These are phyloP conservation scores for Istiophorus platypterus DNA, from an alignment of 2,113 vertebrate genomes.

Conservation along the genomic window DNA sequence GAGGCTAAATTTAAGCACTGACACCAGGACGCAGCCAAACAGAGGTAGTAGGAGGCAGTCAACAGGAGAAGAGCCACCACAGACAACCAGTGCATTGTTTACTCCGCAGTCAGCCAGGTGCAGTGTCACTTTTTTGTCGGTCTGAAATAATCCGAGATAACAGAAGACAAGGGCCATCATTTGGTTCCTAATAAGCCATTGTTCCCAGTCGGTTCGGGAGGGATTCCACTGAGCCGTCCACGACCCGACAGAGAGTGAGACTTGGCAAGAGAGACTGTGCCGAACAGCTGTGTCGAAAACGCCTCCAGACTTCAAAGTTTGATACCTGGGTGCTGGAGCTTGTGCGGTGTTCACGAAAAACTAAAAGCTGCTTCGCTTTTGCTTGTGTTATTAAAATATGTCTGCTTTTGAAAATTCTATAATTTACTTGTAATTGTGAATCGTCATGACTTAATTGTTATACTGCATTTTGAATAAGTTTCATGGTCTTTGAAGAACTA, in stretches of 20 bases:
- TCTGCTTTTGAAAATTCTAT: background rate
- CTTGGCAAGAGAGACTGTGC: slow-evolving; percentile 30
- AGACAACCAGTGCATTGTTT: slow-evolving; percentile 42
- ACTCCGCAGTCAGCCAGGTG: slow-evolving; percentile 39
- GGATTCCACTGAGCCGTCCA: slow-evolving; percentile 46
- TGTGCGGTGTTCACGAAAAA: background rate
- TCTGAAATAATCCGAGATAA: slow-evolving; percentile 47
- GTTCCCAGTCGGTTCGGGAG: slow-evolving; percentile 47
- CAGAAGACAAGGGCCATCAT: slow-evolving; percentile 39
- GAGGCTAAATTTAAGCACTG: slow-evolving; percentile 14
- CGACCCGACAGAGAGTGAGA: background rate
- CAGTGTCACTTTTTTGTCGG: slow-evolving; percentile 19
- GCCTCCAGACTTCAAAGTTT: slow-evolving; percentile 25
- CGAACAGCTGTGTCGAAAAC: slow-evolving; percentile 32
- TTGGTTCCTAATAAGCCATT: slow-evolving; percentile 51
- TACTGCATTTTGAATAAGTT: background rate
- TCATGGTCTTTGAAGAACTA: background rate
- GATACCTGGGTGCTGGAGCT: slow-evolving; percentile 2
- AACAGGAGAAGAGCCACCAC: slow-evolving; percentile 19
- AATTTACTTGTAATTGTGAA: background rate
- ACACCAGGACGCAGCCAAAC: slow-evolving; percentile 22
- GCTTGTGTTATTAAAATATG: background rate
- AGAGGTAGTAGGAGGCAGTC: slow-evolving; percentile 13
- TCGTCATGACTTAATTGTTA: background rate
- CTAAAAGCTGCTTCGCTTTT: background rate